These are phyloP conservation scores for Sebastes aleutianus DNA, from an alignment of 2,797 vertebrate genomes.

Conservation along the genomic window DNA sequence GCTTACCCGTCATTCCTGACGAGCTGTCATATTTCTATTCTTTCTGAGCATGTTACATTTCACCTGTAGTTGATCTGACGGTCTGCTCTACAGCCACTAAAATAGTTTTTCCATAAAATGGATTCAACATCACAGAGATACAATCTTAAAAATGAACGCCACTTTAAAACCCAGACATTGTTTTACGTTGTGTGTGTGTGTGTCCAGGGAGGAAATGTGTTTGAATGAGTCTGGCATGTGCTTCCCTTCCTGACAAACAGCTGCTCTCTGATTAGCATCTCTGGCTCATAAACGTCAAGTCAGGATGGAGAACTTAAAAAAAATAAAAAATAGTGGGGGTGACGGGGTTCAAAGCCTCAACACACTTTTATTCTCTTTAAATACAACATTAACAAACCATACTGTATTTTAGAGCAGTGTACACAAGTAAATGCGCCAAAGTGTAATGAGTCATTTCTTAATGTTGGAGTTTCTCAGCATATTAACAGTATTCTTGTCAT, in stretches of 20 bases:
- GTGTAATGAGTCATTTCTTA: neutral
- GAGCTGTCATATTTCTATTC: neutral
- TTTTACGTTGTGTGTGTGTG: neutral
- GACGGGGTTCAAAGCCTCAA: neutral
- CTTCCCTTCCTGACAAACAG: slow-evolving; percentile 52
- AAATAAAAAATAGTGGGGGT: neutral
- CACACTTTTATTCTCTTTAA: too few relatives aligned
- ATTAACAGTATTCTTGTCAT: neutral
- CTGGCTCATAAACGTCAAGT: neutral
- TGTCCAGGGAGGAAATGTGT: slow-evolving; percentile 38
- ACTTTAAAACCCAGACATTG: neutral
- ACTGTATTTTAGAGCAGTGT: neutral
- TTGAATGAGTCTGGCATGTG: slow-evolving; percentile 49
- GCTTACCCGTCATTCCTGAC: too few relatives aligned
- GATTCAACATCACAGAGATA: neutral
- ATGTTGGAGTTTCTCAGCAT: neutral
- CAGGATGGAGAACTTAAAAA: neutral
- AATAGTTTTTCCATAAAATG: neutral
- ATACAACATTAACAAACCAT: neutral
- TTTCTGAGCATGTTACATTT: neutral
- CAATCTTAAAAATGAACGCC: neutral
- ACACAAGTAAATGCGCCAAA: neutral
- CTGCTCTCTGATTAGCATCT: slow-evolving; percentile 48
- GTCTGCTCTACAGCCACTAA: neutral
- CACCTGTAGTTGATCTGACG: neutral